A percentile compares a stretch with the other conserved stretches of the same genome.
phyloP scores from a whole-genome alignment of 2,888 invertebrate genomes.

The Cephus nigrinus region DNA sequence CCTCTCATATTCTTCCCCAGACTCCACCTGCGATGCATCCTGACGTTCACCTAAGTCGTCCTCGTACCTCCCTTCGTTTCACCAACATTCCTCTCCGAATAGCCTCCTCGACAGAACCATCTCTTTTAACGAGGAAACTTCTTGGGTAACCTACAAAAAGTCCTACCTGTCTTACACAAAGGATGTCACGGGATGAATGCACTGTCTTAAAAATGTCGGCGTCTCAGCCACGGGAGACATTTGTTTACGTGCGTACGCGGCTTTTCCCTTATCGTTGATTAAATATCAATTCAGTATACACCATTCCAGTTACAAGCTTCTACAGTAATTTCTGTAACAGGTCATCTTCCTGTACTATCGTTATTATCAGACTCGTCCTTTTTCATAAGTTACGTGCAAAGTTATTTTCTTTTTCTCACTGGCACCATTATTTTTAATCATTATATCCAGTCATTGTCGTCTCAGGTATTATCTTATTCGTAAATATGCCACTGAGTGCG shows the following conservation, averaged over 20 bases:
- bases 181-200: neutral
- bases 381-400: neutral
- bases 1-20: neutral
- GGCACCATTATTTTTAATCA: neutral
- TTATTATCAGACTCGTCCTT: neutral
- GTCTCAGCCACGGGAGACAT: constrained; percentile 6
- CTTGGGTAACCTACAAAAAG: neutral
- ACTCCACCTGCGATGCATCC: neutral
- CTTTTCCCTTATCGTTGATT: constrained; percentile 17
- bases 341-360: neutral
- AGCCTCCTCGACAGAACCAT: neutral
- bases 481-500: neutral
- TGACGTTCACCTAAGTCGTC: neutral
- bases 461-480: neutral
- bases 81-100: neutral
- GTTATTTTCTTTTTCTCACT: neutral
- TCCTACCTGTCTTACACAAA: neutral
- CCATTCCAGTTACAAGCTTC: neutral
- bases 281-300: neutral
- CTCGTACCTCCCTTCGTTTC: neutral
- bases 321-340: neutral
- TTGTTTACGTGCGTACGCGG: constrained; percentile 1
- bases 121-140: neutral
- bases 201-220: constrained; percentile 11
- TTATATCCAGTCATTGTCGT: neutral